These are phyloP conservation scores for Ptychodera flava DNA, from an alignment of 35 echinoderm and acorn worm species.

Conservation along the genomic window DNA sequence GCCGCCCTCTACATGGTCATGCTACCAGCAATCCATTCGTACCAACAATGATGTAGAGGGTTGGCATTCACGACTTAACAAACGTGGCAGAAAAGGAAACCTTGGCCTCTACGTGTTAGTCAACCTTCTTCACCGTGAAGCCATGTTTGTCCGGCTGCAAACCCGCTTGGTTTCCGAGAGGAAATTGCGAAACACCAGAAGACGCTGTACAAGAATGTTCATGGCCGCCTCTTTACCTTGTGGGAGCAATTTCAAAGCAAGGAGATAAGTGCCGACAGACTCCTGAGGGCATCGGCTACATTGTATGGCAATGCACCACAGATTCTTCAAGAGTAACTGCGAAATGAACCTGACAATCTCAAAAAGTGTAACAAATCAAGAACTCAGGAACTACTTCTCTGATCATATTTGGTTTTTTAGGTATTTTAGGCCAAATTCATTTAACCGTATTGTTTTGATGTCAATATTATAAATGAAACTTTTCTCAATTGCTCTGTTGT, in stretches of 20 bases:
- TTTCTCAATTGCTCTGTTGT: too few species aligned
- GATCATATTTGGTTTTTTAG: too few species aligned
- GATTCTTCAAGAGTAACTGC: too few species aligned
- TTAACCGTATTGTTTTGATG: too few species aligned
- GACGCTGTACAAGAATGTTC: not conserved
- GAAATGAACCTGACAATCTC: too few species aligned
- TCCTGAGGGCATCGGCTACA: not conserved
- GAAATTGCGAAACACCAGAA: constrained; percentile 9
- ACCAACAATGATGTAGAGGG: constrained; percentile 63
- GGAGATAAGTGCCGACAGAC: not conserved
- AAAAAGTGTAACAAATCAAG: too few species aligned
- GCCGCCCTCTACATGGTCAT: constrained; percentile 10
- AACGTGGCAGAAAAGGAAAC: not conserved
- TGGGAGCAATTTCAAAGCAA: not conserved
- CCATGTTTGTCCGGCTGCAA: constrained; percentile 4
- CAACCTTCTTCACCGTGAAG: constrained; percentile 9
- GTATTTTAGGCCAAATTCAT: too few species aligned
- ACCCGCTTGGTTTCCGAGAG: not conserved
- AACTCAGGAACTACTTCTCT: too few species aligned
- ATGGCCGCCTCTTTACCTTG: constrained; percentile 3
- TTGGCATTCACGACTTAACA: constrained; percentile 27
- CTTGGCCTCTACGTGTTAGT: not conserved
- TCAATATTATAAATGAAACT: too few species aligned
- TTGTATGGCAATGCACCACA: constrained; percentile 13
- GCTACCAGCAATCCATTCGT: not conserved